These are phyloP conservation scores for Aphaenogaster floridana DNA, from an alignment of 1,140 invertebrate species.

Conservation along the genomic window DNA sequence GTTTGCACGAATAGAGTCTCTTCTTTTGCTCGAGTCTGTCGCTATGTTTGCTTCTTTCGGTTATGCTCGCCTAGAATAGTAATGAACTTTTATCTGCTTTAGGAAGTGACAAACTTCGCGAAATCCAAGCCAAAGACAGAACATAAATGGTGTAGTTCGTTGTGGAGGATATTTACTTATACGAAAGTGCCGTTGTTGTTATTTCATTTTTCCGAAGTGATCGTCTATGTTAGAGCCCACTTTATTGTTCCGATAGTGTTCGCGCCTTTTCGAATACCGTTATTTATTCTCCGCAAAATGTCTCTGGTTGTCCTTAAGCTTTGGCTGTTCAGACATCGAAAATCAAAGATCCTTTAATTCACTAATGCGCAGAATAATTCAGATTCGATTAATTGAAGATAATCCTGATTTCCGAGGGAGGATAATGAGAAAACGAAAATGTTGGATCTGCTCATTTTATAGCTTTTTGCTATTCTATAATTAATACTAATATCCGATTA, in stretches of 20 bases:
- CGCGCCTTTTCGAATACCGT: conserved; percentile 84
- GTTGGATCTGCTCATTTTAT: too few species aligned
- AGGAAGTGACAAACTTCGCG: conserved; percentile 80
- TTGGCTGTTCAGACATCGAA: conserved; percentile 30
- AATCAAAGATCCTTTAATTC: conserved; percentile 18
- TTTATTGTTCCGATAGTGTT: conserved; percentile 82
- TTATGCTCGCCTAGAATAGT: conserved; percentile 53
- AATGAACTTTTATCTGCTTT: conserved; percentile 83
- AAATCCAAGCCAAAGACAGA: conserved; percentile 76
- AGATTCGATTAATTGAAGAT: not conserved
- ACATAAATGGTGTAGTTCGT: conserved; percentile 74
- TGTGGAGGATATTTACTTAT: conserved; percentile 80
- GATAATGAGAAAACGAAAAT: too few species aligned
- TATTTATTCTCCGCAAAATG: conserved; percentile 73
- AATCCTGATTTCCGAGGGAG: not conserved
- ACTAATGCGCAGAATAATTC: not conserved
- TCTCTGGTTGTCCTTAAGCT: not conserved
- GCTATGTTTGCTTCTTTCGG: conserved; percentile 9
- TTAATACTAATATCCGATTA: not conserved
- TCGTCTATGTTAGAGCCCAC: conserved; percentile 83
- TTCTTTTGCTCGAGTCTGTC: not conserved
- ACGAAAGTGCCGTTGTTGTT: conserved; percentile 83
- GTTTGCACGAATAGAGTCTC: conserved; percentile 38
- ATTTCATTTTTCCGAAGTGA: conserved; percentile 81
- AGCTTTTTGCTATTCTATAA: not conserved